Percentiles rank a stretch among this genome's conserved stretches.
phyloP scores from a whole-genome alignment of 2,888 invertebrate genomes.

The Cyclophora punctaria region DNA sequence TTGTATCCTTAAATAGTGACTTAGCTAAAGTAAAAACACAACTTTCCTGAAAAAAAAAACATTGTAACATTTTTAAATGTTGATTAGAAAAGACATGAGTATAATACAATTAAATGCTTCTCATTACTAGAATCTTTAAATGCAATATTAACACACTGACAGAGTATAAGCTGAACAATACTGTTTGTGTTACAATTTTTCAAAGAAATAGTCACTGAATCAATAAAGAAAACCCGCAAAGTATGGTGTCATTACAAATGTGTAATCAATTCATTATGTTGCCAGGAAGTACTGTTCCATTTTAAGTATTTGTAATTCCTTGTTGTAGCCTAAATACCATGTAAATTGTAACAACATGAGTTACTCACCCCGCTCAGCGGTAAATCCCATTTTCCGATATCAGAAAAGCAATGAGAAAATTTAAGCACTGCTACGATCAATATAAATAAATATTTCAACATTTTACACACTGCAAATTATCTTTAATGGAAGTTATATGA shows the following conservation, averaged over 20 bases:
- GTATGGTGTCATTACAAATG: neutral
- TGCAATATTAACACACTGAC: neutral
- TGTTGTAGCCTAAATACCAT: neutral
- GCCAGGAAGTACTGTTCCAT: neutral
- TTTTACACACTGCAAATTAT: conserved; percentile 24
- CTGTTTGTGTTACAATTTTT: neutral
- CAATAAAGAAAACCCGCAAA: neutral
- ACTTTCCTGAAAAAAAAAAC: conserved; percentile 50
- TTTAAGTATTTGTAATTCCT: too few species aligned
- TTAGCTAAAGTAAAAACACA: conserved; percentile 73
- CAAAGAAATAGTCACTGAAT: neutral
- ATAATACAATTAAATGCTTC: neutral
- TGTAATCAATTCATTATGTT: neutral
- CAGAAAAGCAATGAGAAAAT: conserved; percentile 67
- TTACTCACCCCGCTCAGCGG: conserved; percentile 70
- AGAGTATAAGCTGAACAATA: too few species aligned
- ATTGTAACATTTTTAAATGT: conserved; percentile 1
- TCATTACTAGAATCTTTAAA: neutral
- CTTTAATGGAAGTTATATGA: conserved; percentile 3
- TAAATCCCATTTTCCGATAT: conserved; percentile 81
- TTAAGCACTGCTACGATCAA: conserved; percentile 41
- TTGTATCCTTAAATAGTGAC: conserved; percentile 81
- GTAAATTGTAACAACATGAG: neutral
- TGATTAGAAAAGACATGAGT: neutral
- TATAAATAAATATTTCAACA: conserved; percentile 45